A percentile compares a stretch with the other conserved stretches of the same genome.
Conservation (phyloP, 2,888 invertebrate genomes). For the Dynastes maya region DNA sequence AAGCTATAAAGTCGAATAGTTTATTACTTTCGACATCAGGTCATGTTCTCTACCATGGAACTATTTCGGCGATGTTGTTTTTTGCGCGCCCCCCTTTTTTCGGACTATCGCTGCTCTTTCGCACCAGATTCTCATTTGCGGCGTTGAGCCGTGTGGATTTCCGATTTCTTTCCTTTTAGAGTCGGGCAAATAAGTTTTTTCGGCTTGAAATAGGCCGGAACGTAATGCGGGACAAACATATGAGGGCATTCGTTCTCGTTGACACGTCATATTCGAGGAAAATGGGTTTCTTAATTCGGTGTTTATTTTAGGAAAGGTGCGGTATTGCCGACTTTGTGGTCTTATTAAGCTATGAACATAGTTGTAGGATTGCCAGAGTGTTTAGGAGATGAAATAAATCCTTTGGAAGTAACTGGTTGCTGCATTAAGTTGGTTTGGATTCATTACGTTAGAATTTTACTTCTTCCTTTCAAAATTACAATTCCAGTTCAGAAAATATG, state of each 20-base stretch:
- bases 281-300: slow-evolving; percentile 22
- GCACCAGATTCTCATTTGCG: slow-evolving; percentile 20
- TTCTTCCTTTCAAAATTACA: too few species aligned
- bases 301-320: not conserved
- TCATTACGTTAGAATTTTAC: too few species aligned
- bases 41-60: not conserved
- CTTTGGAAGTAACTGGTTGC: too few species aligned
- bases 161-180: not conserved
- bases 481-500: too few species aligned
- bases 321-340: not conserved
- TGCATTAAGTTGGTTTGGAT: too few species aligned
- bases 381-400: too few species aligned
- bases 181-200: slow-evolving; percentile 31
- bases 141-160: slow-evolving; percentile 39
- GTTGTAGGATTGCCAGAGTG: too few species aligned
- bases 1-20: slow-evolving; percentile 39
- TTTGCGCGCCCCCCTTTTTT: not conserved
- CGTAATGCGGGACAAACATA: not conserved
- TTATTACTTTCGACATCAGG: slow-evolving; percentile 22
- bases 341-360: not conserved
- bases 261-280: slow-evolving; percentile 9
- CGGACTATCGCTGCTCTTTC: not conserved
- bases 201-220: slow-evolving; percentile 7
- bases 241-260: slow-evolving; percentile 20
- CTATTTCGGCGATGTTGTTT: not conserved